These are phyloP conservation scores for Pseudomyrmex gracilis DNA, from an alignment of 1,140 invertebrate genomes.

Conservation along the genomic window DNA sequence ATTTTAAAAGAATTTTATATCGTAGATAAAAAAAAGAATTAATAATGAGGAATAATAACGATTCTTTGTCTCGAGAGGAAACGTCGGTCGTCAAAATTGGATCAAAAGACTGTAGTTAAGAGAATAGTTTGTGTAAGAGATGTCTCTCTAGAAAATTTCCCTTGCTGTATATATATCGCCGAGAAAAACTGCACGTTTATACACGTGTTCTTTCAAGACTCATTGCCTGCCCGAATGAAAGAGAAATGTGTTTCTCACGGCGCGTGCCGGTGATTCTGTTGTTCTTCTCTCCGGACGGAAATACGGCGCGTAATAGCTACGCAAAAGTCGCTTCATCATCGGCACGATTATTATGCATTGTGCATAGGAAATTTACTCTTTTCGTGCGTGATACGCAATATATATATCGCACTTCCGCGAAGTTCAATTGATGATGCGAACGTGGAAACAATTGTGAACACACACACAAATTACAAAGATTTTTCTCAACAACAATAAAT, in stretches of 20 bases:
- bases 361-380: constrained; percentile 39
- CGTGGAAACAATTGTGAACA: background rate
- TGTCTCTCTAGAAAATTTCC: too few species aligned
- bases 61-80: background rate
- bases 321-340: constrained; percentile 53
- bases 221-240: constrained; percentile 64
- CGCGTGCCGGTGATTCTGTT: constrained; percentile 66
- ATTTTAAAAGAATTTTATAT: too few species aligned
- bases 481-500: background rate
- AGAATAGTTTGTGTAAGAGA: background rate
- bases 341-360: constrained; percentile 54
- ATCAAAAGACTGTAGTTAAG: background rate
- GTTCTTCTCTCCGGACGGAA: constrained; percentile 50
- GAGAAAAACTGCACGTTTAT: constrained; percentile 44
- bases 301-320: constrained; percentile 8
- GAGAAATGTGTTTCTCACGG: constrained; percentile 69
- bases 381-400: constrained; percentile 8
- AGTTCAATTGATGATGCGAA: background rate
- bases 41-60: too few species aligned
- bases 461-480: constrained; percentile 22
- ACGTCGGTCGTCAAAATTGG: background rate
- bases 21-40: too few species aligned
- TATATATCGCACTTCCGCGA: background rate
- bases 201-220: constrained; percentile 43
- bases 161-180: constrained; percentile 16